phyloP scores from a whole-genome alignment of 2,797 vertebrate genomes.

The Taenioides sp. region DNA sequence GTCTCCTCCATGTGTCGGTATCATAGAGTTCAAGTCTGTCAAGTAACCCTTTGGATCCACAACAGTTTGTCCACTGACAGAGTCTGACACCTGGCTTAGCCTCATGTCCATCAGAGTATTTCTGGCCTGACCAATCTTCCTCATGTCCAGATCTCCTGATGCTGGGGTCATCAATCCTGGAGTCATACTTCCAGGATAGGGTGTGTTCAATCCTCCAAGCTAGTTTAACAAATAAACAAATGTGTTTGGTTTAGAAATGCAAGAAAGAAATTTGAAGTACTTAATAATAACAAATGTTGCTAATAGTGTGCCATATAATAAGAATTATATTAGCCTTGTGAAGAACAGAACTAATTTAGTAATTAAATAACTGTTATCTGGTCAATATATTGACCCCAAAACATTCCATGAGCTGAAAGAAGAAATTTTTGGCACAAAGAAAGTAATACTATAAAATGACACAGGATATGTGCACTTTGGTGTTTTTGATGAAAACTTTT shows the following conservation, averaged over 20 bases:
- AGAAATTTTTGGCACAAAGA: background rate
- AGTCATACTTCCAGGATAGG: constrained; percentile 95
- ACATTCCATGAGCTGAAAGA: background rate
- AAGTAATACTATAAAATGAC: no score
- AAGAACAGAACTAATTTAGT: no score
- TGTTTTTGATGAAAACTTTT: background rate
- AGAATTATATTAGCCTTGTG: background rate
- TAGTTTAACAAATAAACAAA: constrained; percentile 32
- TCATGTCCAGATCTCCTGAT: constrained; percentile 97
- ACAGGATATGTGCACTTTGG: no score
- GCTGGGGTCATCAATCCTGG: constrained; percentile 94
- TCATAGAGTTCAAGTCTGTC: constrained; percentile 98
- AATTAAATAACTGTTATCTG: no score
- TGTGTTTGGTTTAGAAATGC: background rate
- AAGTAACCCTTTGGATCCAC: constrained; percentile 98
- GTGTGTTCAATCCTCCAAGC: constrained; percentile 92
- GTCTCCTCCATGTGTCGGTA: constrained; percentile 96
- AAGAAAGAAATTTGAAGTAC: constrained; percentile 5
- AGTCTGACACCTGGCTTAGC: constrained; percentile 98
- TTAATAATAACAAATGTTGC: background rate
- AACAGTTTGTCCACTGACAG: constrained; percentile 96
- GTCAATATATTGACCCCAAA: no score
- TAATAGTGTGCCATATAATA: constrained; percentile 3
- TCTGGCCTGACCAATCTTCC: constrained; percentile 97
- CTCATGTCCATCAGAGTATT: constrained; percentile 99